Evolutionary conservation across 1,140 invertebrate species (phyloP), one percentile per base, ranked within the genome.

Genomic region (Globodera ellingtonae): DNA sequence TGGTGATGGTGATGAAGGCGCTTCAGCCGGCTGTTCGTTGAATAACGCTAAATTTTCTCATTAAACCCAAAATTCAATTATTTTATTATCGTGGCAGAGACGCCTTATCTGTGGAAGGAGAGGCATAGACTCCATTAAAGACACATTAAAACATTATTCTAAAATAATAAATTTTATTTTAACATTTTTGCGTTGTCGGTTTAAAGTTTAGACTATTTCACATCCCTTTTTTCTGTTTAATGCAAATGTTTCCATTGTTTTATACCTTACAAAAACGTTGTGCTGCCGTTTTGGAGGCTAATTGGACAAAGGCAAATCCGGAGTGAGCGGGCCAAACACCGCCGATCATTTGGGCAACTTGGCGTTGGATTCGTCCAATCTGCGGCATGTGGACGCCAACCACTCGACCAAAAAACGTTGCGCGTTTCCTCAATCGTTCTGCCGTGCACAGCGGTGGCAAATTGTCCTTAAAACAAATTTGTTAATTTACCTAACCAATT

Each of bases 181-280:
- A 76, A 44, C 56, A 8, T 24, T 56, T 13, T 4, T 56, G 3
- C 48, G 1, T 52, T 52, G 15, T 5, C n/a, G 44, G n/a, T 71
- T 24, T 13, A 35, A 46, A 67, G 13, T 10, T 10, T 35, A 35
- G 35, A 35, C 35, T 35, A n/a, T n/a, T n/a, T n/a, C n/a, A n/a
- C n/a, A n/a, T n/a, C n/a, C n/a, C n/a, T n/a, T n/a, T 35, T 35
- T 35, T 35, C 35, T 35, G 35, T 35, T 35, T 35, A 35, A 35
- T 62, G 13, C 6, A 44, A 77, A 13, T 65, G 13, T 59, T 75
- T 52, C 24, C 13, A 18, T 62, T 75, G 44, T n/a, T 48, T 59
- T 9, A 56, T 71, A 83, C 82, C 81, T 83, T 83, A 75, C 82
- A 83, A 79, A 83, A 83, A 9, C 82, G 76, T 65, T 72, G 78